Evolutionary conservation across 1,140 invertebrate genomes (phyloP), one percentile per base, ranked within the genome.

Genomic region (Drosophila kepulauana): DNA sequence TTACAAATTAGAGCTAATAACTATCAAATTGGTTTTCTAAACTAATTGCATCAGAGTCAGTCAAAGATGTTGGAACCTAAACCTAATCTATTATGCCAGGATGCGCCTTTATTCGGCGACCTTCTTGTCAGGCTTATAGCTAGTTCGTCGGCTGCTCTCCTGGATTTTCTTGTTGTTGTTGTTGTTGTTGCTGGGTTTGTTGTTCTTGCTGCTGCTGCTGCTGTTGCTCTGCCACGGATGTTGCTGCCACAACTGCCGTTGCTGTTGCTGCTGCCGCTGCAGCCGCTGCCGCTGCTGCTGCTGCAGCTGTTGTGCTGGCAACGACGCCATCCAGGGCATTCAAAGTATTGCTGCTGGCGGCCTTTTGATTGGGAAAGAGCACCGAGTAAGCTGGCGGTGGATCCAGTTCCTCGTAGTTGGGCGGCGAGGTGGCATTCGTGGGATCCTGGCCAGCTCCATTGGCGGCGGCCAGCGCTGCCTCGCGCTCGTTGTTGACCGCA

Each of bases 321-420:
- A 82, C 79, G 11, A 54, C 65, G 1, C 68, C 81, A 63, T 89
- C 91, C 45, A 91, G 57, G 3, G 78, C 76, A 46, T 79, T 87
- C 8, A 92, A 57, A 6, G 88, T 92, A 45, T 79, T 89, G 65
- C 81, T 91, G 67, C 87, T 89, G 69, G 88, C 87, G 3, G 92
- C 91, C 72, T 92, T 92, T 54, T 92, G 91, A 54, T 92, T 91
- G 67, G 92, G 92, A 57, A 93, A 93, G 35, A 93, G 81, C 51
- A 91, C 88, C 54, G 92, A 92, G 56, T 93, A 93, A 25, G 91
- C 81, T 15, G 92, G 92, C 45, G 92, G 92, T 5, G 92, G 91
- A 54, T 93, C 92, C n/a, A 92, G 75, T 64, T 92, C 91, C 72
- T 92, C 92, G 41, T 92, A 92, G 63, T 93, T 92, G 35, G 91